Percentiles rank a stretch among this genome's conserved stretches.
Conservation (phyloP, 2,113 vertebrate species). For the Recurvirostra avosetta region DNA sequence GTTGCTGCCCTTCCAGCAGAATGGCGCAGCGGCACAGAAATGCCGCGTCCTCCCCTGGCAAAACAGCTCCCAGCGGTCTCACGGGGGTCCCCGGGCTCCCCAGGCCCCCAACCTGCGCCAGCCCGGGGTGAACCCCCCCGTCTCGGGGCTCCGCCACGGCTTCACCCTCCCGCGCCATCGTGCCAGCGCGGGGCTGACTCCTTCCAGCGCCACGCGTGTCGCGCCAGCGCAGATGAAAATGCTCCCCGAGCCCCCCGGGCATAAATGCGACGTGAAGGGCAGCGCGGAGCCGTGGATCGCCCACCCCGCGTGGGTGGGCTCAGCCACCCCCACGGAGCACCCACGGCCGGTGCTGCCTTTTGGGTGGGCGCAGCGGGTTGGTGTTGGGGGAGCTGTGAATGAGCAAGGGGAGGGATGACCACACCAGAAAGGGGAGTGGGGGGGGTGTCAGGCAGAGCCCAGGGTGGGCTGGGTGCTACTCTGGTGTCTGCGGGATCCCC, state of each 20-base stretch:
- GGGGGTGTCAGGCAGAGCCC: too few species aligned
- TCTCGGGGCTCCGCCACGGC: rapidly evolving
- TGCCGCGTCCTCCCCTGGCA: rapidly evolving
- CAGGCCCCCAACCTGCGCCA: rapidly evolving
- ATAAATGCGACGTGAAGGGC: slow-evolving; percentile 41
- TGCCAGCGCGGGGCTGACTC: too few species aligned
- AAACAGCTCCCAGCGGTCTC: background rate
- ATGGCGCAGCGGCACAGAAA: background rate
- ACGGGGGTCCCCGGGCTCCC: background rate
- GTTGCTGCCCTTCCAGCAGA: background rate
- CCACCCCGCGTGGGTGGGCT: rapidly evolving
- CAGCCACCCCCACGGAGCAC: background rate
- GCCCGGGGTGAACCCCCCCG: background rate
- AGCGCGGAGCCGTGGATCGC: background rate
- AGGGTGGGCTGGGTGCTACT: too few species aligned
- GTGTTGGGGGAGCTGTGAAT: background rate
- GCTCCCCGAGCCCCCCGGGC: slow-evolving; percentile 13
- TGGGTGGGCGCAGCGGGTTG: background rate
- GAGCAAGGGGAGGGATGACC: background rate
- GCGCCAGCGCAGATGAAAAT: slow-evolving; percentile 23
- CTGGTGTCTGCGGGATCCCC: background rate
- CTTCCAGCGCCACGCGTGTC: background rate
- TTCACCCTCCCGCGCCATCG: background rate
- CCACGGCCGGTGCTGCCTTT: background rate
- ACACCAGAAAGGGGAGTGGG: background rate